Percentiles rank a stretch among this genome's conserved stretches.
These are phyloP conservation scores for Tachina fera DNA, from an alignment of 2,888 invertebrate genomes.

Conservation along the genomic window DNA sequence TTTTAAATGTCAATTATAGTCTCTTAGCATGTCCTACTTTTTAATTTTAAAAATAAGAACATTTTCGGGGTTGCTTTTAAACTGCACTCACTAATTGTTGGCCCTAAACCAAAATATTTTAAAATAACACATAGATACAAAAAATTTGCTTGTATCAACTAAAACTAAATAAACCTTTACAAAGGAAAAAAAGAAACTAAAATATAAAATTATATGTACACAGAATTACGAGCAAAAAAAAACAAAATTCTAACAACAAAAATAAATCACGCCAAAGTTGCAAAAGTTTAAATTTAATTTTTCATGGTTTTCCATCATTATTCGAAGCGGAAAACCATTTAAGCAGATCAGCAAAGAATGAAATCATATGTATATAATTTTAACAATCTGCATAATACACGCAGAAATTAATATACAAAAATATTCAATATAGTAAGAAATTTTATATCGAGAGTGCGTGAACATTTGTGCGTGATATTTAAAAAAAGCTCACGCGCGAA, in stretches of 20 bases:
- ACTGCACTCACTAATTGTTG: conserved; percentile 23
- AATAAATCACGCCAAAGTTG: conserved; percentile 30
- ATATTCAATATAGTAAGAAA: no score
- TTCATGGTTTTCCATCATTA: conserved; percentile 31
- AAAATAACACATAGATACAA: not conserved
- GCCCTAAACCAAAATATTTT: conserved; percentile 48
- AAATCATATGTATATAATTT: not conserved
- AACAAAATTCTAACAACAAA: conserved; percentile 1
- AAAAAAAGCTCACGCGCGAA: not conserved
- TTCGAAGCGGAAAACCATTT: conserved; percentile 4
- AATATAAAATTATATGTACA: not conserved
- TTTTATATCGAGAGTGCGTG: no score
- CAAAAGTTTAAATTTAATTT: conserved; percentile 36
- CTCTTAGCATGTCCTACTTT: not conserved
- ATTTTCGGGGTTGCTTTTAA: conserved; percentile 1
- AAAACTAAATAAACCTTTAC: not conserved
- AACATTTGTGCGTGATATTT: not conserved
- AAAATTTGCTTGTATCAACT: conserved; percentile 5
- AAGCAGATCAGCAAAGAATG: not conserved
- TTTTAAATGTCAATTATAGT: conserved; percentile 24
- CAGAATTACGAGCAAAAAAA: not conserved
- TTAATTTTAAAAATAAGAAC: conserved; percentile 14
- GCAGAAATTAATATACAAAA: no score
- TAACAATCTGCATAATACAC: not conserved
- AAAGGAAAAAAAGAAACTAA: not conserved